Evolutionary conservation across 1,140 invertebrate species (phyloP), one percentile per base, ranked within the genome.

Genomic region (Zaprionus lachaisei): DNA sequence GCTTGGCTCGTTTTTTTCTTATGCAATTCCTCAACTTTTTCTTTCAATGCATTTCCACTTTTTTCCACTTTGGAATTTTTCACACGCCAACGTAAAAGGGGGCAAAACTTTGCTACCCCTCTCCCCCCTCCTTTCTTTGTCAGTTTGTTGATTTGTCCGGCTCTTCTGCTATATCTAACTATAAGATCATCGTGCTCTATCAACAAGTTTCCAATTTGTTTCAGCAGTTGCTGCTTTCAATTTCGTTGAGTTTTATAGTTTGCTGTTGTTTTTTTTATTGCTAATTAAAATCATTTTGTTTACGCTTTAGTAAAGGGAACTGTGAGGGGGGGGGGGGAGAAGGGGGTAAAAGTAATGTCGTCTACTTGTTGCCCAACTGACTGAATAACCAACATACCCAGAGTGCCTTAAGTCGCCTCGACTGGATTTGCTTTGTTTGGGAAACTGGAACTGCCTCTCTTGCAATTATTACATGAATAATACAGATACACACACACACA

Each of bases 121-220:
- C 6, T 34, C 11, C 1, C 14, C 4, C 17, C 1, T 31, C 44
- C 5, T 24, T 14, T 5, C 51, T 17, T 63, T 17, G 1, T 44
- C 6, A 7, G 7, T 22, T 14, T 55, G 68, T 38, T 54, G 49
- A 38, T 70, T 72, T 62, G 47, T 70, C 55, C 24, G 24, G 68
- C n/a, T 72, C 38, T 28, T 58, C 17, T 34, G 0, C 0, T 34
- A 34, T 62, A 77, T 76, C 71, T 28, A 17, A 31, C 56, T 49
- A 49, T 14, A 34, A 41, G 77, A 76, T 75, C 75, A 79, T 83
- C 68, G 28, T 44, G 9, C 31, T 24, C 28, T 20, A 79, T 80
- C 81, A 72, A 85, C 81, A 80, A 80, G 77, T 80, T 79, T 81
- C 51, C 55, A 85, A 85, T 84, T 81, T 81, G 72, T 68, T 74